Base-by-base conservation (phyloP, 2,113 vertebrate genomes). In the Mustela nigripes region DNA sequence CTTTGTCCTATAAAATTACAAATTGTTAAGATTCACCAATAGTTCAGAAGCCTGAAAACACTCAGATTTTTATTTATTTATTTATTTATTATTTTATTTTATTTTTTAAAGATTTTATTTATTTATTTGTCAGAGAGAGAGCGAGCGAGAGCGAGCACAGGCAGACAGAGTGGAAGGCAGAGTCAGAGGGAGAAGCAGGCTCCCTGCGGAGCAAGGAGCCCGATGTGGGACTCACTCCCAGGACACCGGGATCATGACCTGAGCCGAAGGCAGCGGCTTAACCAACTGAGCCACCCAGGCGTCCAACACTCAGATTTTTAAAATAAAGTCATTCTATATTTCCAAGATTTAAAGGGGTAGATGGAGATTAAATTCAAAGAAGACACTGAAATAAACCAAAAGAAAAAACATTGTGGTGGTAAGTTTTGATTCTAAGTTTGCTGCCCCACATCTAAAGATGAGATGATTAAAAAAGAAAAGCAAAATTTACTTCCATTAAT, bases 401-500 rank as follows among this genome's bases (percentile, higher is more conserved):
- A 86, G 50, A 33, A 83, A 85, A 89, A 63, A 33, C 50, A 0
- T 1, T 76, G 63, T 9, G 67, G 33, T 24, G 50, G 62, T 80
- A n/a, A 76, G 26, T 62, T 73, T 21, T 74, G 60, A 90, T 42
- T 85, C 63, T 67, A 42, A 71, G 62, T 74, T 80, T 89, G 83
- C 50, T 80, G 18, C 4, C 36, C 67, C 42, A 85, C 24, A 89
- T 84, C 78, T 94, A 81, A 60, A 96, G 85, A 87, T 9, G 36
- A 88, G 11, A 67, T 28, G 67, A 96, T 28, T 78, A 7, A 63
- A 87, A 76, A 45, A 58, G 65, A 15, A 91, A 83, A 88, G 69
- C 50, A 91, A 78, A 88, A 74, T 18, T 82, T 80, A 87, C 62
- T 76, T 97, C 93, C 42, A 36, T 31, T 65, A 95, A 91, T 60